Evolutionary conservation across 2,888 invertebrate species (phyloP).

Genomic region (Furcula furcula): DNA sequence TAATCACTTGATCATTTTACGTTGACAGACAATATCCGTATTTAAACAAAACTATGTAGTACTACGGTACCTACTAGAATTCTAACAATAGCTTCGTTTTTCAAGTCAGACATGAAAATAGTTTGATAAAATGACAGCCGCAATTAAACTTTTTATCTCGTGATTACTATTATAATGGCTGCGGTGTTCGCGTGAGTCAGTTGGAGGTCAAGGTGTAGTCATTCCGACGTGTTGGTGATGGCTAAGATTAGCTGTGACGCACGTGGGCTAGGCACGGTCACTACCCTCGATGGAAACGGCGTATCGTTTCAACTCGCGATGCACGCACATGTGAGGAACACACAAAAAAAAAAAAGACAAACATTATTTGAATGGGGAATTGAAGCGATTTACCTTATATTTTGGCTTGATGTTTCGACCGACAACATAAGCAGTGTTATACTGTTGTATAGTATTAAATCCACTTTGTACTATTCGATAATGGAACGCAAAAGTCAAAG

Average conservation of each 20-base stretch:
- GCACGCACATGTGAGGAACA: conserved; percentile 1
- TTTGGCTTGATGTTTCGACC: too few species aligned
- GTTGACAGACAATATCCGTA: too few species aligned
- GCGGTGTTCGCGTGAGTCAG: conserved; percentile 44
- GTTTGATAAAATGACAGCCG: conserved; percentile 4
- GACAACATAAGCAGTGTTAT: too few species aligned
- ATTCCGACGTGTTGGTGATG: conserved; percentile 36
- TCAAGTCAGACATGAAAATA: conserved; percentile 9
- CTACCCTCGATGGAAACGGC: conserved; percentile 35
- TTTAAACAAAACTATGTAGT: too few species aligned
- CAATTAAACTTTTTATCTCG: conserved; percentile 10
- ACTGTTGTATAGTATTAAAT: too few species aligned
- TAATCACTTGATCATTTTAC: too few species aligned
- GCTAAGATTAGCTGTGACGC: conserved; percentile 71
- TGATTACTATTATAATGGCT: conserved; percentile 36
- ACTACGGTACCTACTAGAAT: too few species aligned
- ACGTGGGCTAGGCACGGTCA: conserved; percentile 47
- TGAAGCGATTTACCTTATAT: too few species aligned
- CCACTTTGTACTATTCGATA: too few species aligned
- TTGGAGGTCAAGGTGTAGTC: conserved; percentile 56
- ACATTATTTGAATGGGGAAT: too few species aligned
- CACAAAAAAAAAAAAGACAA: too few species aligned
- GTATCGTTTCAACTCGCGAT: conserved; percentile 1
- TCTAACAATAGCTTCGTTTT: conserved; percentile 1
- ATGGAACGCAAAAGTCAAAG: too few species aligned